Percentiles rank a stretch among this genome's conserved stretches.
Evolutionary conservation across 2,888 invertebrate species (phyloP).

Genomic region (Agrochola lychnidis): DNA sequence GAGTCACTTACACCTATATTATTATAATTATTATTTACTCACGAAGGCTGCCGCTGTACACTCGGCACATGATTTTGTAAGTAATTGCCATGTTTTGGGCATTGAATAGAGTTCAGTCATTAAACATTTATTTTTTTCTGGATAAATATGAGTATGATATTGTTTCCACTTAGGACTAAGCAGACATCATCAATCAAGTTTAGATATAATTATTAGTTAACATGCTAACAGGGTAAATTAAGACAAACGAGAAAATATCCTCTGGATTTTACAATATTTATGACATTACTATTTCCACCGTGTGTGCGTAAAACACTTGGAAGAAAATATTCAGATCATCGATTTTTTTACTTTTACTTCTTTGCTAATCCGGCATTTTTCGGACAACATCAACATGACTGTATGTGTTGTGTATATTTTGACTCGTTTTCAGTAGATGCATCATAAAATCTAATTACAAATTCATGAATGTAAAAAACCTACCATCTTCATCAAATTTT

Average conservation of each 20-base stretch:
- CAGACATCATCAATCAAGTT: slow-evolving; percentile 1
- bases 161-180: not conserved
- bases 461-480: slow-evolving; percentile 19
- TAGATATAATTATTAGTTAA: not conserved
- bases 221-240: not conserved
- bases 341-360: not conserved
- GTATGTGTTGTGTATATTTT: not conserved
- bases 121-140: slow-evolving; percentile 1
- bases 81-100: slow-evolving; percentile 26
- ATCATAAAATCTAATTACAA: slow-evolving; percentile 17
- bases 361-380: slow-evolving; percentile 6
- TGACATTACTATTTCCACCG: not conserved
- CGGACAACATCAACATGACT: not conserved
- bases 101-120: slow-evolving; percentile 12
- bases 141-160: not conserved
- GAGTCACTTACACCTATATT: slow-evolving; percentile 55
- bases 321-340: slow-evolving; percentile 26
- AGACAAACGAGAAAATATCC: not conserved
- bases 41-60: slow-evolving; percentile 25
- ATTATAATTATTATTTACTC: slow-evolving; percentile 37
- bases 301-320: not conserved
- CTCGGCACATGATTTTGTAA: slow-evolving; percentile 35
- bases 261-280: slow-evolving; percentile 8
- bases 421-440: slow-evolving; percentile 5
- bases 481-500: slow-evolving; percentile 13